Base-by-base conservation (phyloP, 2,888 invertebrate genomes). In the Carpatolechia fugitivella region DNA sequence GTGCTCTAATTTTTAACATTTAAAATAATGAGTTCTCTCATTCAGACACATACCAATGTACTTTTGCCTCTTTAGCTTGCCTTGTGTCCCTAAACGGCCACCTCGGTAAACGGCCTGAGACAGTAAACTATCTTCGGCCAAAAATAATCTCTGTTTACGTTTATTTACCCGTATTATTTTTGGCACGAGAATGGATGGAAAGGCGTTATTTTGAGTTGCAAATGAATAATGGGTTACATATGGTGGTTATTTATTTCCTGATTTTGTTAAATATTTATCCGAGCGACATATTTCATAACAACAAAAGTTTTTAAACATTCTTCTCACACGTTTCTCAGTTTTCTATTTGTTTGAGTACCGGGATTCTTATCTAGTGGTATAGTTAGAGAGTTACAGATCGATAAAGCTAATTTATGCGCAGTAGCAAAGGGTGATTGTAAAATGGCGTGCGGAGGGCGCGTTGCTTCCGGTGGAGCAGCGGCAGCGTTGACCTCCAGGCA, bases 381-480 rank as follows among this genome's bases (percentile, higher is more conserved):
- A 24, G 3, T 24, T 24, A 24, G 24, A 20, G 18, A 35, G 35
- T 35, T 35, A n/a, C n/a, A 35, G 35, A n/a, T 35, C n/a, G 20
- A 24, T 58, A 52, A 48, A 58, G 69, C 63, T 67, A 70, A 69
- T 70, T 64, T 70, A 66, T 70, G 71, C 64, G 29, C 8, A 13
- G 29, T 29, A 44, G n/a, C 57, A 60, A 58, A 38, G 61, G 68
- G 69, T 68, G 77, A 76, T 76, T 76, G 78, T 82, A 72, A 74
- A 75, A 80, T 81, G 66, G 83, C 82, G 80, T 82, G 82, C 41
- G 55, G 44, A 38, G 38, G 57, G 65, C 63, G 68, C 65, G 68
- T 63, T 62, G 68, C 67, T 78, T 78, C 78, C 77, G 81, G 73
- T 52, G 68, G 68, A n/a, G n/a, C n/a, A n/a, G n/a, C n/a, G n/a